Percentiles rank a stretch among this genome's conserved stretches.
Evolutionary conservation across 2,888 invertebrate genomes (phyloP).

Genomic region (Dicranocentrus wangi): DNA sequence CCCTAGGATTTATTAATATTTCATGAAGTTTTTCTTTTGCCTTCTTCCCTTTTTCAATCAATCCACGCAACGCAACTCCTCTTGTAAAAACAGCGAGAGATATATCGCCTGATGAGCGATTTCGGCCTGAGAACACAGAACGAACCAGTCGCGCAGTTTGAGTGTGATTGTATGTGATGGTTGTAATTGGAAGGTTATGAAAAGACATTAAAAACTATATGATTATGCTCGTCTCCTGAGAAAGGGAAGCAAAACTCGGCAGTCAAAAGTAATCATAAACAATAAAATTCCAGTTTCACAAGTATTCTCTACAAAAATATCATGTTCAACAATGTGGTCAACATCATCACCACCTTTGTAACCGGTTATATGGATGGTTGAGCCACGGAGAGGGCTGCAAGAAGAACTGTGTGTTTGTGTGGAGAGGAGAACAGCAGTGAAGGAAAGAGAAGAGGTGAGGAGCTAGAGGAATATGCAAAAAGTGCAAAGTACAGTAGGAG

Average conservation of each 20-base stretch:
- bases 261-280: conserved; percentile 8
- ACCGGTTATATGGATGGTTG: conserved; percentile 29
- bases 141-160: background rate
- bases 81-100: no score
- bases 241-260: background rate
- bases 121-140: background rate
- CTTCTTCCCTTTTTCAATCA: no score
- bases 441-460: no score
- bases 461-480: no score
- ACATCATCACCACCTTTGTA: background rate
- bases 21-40: no score
- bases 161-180: conserved; percentile 13
- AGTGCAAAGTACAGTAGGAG: background rate
- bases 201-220: conserved; percentile 2
- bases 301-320: conserved; percentile 38
- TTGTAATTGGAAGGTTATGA: conserved; percentile 7
- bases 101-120: no score
- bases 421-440: background rate
- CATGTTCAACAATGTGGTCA: conserved; percentile 15
- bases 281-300: conserved; percentile 57
- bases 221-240: background rate
- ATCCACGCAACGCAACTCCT: no score
- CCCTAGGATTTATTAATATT: no score
- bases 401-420: background rate
- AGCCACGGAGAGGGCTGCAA: background rate